Evolutionary conservation across 2,797 vertebrate genomes (phyloP).

Genomic region (Heliangelus exortis): DNA sequence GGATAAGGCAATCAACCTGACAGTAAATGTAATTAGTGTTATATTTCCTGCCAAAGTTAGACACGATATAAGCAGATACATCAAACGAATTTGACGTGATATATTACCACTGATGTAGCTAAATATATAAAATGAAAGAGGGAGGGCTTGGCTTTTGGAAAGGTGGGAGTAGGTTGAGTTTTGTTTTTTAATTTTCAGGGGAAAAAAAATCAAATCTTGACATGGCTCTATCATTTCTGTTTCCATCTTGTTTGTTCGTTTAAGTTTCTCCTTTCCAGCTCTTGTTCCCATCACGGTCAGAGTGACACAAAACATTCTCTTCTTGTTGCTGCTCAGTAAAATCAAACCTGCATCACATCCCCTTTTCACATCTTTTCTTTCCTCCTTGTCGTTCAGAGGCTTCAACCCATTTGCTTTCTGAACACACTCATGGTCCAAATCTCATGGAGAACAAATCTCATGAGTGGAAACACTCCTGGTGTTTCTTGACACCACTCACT

Average conservation of each 20-base stretch:
- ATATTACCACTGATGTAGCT: neutral
- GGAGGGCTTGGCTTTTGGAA: neutral
- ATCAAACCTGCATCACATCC: neutral
- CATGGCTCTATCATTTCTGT: neutral
- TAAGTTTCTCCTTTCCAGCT: slow-evolving; percentile 1
- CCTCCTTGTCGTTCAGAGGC: neutral
- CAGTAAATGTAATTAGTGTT: slow-evolving; percentile 46
- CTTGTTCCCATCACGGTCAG: neutral
- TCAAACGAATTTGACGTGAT: neutral
- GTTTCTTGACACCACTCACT: neutral
- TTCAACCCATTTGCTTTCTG: slow-evolving; percentile 12
- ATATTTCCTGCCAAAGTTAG: slow-evolving; percentile 46
- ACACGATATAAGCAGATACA: slow-evolving; percentile 21
- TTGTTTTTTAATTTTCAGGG: neutral
- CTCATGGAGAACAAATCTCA: too few species aligned
- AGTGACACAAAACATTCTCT: neutral
- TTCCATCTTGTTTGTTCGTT: neutral
- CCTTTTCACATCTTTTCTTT: neutral
- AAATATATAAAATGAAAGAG: neutral
- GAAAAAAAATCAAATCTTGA: neutral
- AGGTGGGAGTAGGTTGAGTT: neutral
- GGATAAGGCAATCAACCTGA: slow-evolving; percentile 39
- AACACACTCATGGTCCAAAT: neutral
- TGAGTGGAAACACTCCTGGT: too few species aligned
- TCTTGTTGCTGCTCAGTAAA: neutral